Evolutionary conservation across 1,140 invertebrate species (phyloP), one percentile per base, ranked within the genome.

Genomic region (Bathynomus jamesi): DNA sequence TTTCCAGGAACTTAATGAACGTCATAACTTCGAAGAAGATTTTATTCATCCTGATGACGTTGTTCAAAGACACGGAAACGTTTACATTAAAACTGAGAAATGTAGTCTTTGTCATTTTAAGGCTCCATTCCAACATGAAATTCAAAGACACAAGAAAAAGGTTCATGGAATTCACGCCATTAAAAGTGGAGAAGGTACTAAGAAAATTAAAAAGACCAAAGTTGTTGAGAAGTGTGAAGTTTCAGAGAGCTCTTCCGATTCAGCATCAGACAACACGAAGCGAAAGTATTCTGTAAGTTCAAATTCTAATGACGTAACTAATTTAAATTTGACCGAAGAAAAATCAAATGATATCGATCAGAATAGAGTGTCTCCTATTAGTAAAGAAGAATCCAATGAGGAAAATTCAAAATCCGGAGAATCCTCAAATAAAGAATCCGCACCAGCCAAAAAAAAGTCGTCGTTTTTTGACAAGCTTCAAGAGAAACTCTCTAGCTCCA

Each of bases 391-490:
- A n/a, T 29, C 5, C 25, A 32, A 31, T 11, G 40, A 65, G 28
- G 66, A 61, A n/a, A 70, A 17, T 17, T 28, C 3, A 65, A 29
- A 60, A 21, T 24, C n/a, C 5, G 73, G 69, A 63, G 76, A 74
- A 25, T 67, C 72, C 0, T 71, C 70, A 13, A 63, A 72, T 13
- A 65, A 71, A 28, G 73, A 77, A 67, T 72, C 70, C 17, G 8
- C 61, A 11, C n/a, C 25, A 24, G 67, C 67, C 53, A 89, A 88
- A 82, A 91, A 90, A 79, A 89, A 89, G 77, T 85, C 87, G 21
- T 90, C 88, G 11, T 93, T 93, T 79, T 92, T 93, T 79, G 90
- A 94, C 78, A 89, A 88, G 79, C 82, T 93, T 17, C 91, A 91
- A 81, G 89, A 90, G 80, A 88, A 88, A 82, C 80, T 92, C 31